These are phyloP conservation scores for Sternotherus odoratus DNA, from an alignment of 2,797 vertebrate genomes.

Conservation along the genomic window DNA sequence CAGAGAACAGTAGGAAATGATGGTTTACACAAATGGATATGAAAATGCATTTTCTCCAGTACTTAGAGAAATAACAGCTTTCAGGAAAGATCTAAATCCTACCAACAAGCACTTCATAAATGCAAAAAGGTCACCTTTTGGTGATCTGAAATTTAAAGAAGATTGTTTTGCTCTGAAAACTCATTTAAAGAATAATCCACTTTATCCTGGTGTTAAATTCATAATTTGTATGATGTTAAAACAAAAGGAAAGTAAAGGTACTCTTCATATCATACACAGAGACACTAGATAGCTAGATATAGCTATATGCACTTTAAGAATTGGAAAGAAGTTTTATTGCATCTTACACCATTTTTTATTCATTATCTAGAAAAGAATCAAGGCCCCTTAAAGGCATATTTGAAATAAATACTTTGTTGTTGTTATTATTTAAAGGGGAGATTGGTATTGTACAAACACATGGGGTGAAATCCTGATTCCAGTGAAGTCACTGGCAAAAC, in stretches of 20 bases:
- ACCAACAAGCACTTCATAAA: constrained; percentile 70
- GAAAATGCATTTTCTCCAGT: constrained; percentile 71
- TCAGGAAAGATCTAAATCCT: constrained; percentile 70
- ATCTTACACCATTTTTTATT: constrained; percentile 32
- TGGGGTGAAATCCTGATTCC: background rate
- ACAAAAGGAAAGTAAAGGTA: constrained; percentile 38
- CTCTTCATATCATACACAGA: constrained; percentile 47
- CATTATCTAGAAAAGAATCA: background rate
- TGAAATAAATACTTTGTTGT: background rate
- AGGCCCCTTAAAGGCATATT: background rate
- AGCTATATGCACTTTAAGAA: background rate
- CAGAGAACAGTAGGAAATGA: constrained; percentile 70
- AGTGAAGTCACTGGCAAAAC: background rate
- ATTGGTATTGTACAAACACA: accelerated
- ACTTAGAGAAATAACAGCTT: constrained; percentile 74
- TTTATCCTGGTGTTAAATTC: background rate
- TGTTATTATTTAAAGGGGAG: background rate
- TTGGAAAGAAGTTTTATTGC: background rate
- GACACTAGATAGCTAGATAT: background rate
- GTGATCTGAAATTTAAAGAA: constrained; percentile 39
- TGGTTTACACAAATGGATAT: constrained; percentile 68
- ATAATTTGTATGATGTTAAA: background rate
- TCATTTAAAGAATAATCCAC: constrained; percentile 35
- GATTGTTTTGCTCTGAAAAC: constrained; percentile 38
- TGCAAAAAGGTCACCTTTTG: constrained; percentile 64